Evolutionary conservation across 2,888 invertebrate genomes (phyloP).

Genomic region (Chrysodeixis includens): DNA sequence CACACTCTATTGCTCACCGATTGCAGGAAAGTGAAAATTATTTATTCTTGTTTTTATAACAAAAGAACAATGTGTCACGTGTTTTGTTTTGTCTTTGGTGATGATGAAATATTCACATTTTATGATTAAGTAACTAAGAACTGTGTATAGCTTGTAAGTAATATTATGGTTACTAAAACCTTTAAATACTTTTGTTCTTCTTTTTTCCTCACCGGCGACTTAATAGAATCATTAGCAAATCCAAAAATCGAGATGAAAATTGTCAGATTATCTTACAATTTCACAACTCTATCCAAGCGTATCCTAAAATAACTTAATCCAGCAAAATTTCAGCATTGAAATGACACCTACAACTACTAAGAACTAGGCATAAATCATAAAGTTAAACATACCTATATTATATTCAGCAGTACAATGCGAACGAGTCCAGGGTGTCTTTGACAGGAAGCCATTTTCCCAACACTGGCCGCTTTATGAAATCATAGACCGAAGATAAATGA

Average conservation of each 20-base stretch:
- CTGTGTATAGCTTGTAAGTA: too few species aligned
- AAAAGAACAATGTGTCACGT: not conserved
- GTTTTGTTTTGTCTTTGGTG: not conserved
- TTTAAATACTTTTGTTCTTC: too few species aligned
- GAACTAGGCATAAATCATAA: not conserved
- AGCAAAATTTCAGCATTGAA: not conserved
- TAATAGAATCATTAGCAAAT: too few species aligned
- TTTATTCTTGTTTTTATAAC: conserved; percentile 29
- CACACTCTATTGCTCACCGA: conserved; percentile 51
- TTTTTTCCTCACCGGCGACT: too few species aligned
- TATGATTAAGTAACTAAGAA: too few species aligned
- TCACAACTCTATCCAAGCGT: not conserved
- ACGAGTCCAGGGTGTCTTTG: conserved; percentile 26
- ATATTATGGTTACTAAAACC: too few species aligned
- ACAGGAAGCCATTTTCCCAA: conserved; percentile 39
- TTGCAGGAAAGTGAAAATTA: conserved; percentile 32
- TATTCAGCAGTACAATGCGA: conserved; percentile 16
- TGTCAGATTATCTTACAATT: not conserved
- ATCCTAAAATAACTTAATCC: too few species aligned
- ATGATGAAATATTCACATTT: too few species aligned
- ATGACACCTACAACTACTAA: not conserved
- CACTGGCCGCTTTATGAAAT: conserved; percentile 35
- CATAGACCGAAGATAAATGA: conserved; percentile 34
- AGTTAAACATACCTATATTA: not conserved
- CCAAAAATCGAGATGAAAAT: too few species aligned